Base-by-base conservation (phyloP, 2,888 invertebrate species). In the Microplitis manilae region DNA sequence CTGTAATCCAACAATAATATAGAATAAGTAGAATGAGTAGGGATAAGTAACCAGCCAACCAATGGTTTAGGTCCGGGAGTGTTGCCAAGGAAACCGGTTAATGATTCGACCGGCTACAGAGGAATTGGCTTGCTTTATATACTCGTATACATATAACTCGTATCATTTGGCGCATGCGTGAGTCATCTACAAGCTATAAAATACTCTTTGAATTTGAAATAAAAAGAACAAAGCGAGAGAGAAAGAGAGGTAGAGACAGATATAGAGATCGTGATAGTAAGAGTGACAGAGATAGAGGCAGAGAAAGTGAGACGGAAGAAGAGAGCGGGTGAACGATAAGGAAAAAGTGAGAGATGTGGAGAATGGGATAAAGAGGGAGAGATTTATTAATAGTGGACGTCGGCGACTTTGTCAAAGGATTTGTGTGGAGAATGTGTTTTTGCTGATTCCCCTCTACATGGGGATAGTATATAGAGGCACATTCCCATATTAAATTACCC, bases 1-100 rank as follows among this genome's bases (percentile, higher is more conserved):
- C n/a, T n/a, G 40, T 41, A 13, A 38, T 41, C 68, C 69, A 9
- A 65, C 70, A 40, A 70, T 61, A 20, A 64, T 70, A 50, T 38
- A 30, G 30, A 30, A 30, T 30, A 30, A 30, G 17, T 6, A 70
- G 74, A 74, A 50, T 39, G 74, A 78, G 81, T 85, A 82, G 84
- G 86, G 86, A 73, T 77, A 79, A 78, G 79, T 79, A 75, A 79
- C 76, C 86, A 85, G 83, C 90, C 86, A 85, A 83, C 90, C 90
- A 90, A 90, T 90, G 86, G 86, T 84, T 84, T 85, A 84, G 84
- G 85, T 83, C 83, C 83, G 81, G 77, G 82, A 80, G 86, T 85
- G 90, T 90, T 90, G 88, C 89, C 89, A 87, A 84, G 90, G 89
- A 85, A 88, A 89, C 90, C 88, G 87, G 88, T 89, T 89, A 89